Evolutionary conservation across 2,113 vertebrate species (phyloP).

Genomic region (Menura novaehollandiae): DNA sequence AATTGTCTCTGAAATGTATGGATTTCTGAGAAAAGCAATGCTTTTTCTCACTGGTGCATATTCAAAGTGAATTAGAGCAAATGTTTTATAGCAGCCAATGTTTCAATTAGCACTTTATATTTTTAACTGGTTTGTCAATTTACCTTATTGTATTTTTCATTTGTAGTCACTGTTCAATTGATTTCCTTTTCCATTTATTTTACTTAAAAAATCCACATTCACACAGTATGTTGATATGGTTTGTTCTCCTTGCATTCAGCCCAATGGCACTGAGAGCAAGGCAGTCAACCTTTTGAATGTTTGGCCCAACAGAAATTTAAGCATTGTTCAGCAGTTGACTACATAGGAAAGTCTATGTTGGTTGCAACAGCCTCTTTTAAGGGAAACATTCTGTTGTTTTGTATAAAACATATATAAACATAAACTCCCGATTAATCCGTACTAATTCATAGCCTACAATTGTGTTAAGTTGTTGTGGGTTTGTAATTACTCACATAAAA

Average conservation of each 20-base stretch:
- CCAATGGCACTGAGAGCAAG: background rate
- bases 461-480: background rate
- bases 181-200: background rate
- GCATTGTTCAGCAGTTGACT: background rate
- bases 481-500: background rate
- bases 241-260: background rate
- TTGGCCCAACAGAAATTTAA: background rate
- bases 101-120: background rate
- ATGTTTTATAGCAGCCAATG: background rate
- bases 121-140: conserved; percentile 25
- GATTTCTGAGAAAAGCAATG: conserved; percentile 1
- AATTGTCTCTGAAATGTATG: background rate
- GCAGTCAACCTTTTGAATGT: background rate
- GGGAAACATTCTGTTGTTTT: background rate
- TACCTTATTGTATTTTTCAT: background rate
- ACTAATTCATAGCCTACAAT: background rate
- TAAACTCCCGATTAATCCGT: background rate
- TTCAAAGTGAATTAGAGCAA: background rate
- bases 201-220: fast-evolving
- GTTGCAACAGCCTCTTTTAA: background rate
- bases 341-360: background rate
- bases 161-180: background rate
- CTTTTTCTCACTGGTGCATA: background rate
- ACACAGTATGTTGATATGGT: background rate
- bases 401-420: background rate